Evolutionary conservation across 2,888 invertebrate genomes (phyloP), one percentile per base, ranked within the genome.

Genomic region (Drosophila trichaetosa): DNA sequence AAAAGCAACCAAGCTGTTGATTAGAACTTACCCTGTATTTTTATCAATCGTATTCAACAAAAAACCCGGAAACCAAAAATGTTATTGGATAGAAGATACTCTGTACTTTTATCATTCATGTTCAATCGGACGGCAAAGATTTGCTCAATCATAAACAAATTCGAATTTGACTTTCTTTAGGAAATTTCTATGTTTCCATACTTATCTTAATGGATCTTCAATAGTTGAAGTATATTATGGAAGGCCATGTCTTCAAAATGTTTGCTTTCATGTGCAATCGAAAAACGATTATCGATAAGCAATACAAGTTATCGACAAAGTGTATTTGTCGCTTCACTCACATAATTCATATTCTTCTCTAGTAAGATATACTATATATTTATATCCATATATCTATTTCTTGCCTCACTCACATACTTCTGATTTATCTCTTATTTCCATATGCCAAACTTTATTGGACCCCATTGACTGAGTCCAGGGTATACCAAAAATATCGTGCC

Each of bases 401-500:
- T 42, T 5, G 21, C 4, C 21, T 21, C 21, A 21, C 1, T 34
- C 13, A 24, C 24, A 16, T 8, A 48, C 16, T 24, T 24, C 24
- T 48, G 21, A 16, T 48, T 48, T 24, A 24, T 24, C 16, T 48
- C 2, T 48, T 0, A 7, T 48, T 24, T 16, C 16, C 46, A 7
- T 24, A 8, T 42, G 42, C 46, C 21, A 7, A 24, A 36, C 24
- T 16, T 36, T 2, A 27, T 2, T 1, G 27, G n/a, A 38, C 56
- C 56, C 27, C 13, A 8, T n/a, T 13, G 13, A 16, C 4, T 18
- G 8, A 3, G 7, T 38, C 11, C 36, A 48, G 48, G 49, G 34
- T 31, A 48, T 13, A 52, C 21, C 48, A 36, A 48, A 57, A 62
- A 68, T 68, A 71, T 82, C 60, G 70, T 80, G 83, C 79, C 83